A percentile compares a stretch with the other conserved stretches of the same genome.
phyloP scores from a whole-genome alignment of 2,797 vertebrate species.

The Cirrhinus molitorella region DNA sequence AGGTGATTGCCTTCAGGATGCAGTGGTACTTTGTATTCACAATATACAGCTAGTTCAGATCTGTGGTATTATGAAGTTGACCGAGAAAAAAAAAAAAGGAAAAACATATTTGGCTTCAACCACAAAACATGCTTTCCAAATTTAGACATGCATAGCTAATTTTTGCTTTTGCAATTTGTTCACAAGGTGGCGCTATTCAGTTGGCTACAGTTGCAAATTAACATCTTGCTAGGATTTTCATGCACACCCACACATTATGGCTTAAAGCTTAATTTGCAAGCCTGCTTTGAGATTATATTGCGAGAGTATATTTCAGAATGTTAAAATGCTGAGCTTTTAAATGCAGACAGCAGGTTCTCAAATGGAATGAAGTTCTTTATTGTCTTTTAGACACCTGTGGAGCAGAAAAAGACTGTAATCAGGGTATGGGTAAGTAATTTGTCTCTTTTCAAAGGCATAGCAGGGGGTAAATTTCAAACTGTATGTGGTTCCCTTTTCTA shows the following conservation, averaged over 20 bases:
- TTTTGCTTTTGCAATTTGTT: not conserved
- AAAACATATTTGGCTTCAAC: not conserved
- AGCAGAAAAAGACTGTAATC: not conserved
- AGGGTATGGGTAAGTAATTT: not conserved
- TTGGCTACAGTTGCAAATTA: not conserved
- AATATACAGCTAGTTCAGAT: not conserved
- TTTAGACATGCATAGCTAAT: not conserved
- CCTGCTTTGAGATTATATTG: not conserved
- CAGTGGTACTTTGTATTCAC: not conserved
- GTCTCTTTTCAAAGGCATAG: not conserved
- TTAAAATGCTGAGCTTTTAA: not conserved
- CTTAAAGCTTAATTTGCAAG: not conserved
- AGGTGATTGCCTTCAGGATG: not conserved
- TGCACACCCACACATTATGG: not conserved
- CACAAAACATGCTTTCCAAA: not conserved
- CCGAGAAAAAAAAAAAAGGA: not conserved
- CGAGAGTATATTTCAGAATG: not conserved
- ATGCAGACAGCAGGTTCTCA: not conserved
- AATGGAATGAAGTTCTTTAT: not conserved
- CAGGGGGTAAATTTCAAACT: not conserved
- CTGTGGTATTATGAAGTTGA: not conserved
- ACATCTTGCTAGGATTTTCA: not conserved
- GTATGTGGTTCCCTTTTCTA: not conserved
- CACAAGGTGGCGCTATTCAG: conserved; percentile 4
- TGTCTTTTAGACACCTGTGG: not conserved